These are phyloP conservation scores for Amblyjoppa fuscipennis DNA, from an alignment of 2,888 invertebrate species.

Conservation along the genomic window DNA sequence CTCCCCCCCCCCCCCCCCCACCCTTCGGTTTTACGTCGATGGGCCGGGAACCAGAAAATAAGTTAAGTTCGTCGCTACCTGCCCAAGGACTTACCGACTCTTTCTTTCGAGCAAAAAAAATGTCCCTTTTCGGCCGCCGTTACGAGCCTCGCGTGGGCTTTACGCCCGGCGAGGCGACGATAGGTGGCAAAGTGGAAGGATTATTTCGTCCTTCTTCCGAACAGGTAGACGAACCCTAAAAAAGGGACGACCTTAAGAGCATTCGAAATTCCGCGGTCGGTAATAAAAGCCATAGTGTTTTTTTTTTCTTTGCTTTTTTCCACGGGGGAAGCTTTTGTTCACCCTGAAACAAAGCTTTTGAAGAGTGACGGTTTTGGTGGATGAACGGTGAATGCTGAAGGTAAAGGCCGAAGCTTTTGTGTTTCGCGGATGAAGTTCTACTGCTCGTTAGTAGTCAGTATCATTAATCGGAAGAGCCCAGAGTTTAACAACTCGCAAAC, in stretches of 20 bases:
- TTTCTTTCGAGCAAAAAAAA: background rate
- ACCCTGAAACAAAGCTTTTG: no score
- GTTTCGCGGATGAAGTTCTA: no score
- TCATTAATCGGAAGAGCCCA: no score
- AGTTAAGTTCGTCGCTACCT: background rate
- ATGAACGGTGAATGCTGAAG: no score
- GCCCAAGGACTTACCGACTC: background rate
- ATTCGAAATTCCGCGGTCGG: background rate
- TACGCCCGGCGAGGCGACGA: background rate
- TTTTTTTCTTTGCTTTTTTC: no score
- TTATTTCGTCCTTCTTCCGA: background rate
- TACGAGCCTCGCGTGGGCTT: background rate
- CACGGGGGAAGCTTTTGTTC: no score
- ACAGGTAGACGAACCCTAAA: background rate
- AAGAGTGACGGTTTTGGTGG: no score
- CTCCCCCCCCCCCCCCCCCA: no score
- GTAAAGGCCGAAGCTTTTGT: no score
- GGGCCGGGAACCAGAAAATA: background rate
- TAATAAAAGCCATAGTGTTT: background rate
- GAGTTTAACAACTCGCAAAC: no score
- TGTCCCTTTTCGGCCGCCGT: background rate
- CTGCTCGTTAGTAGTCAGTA: no score
- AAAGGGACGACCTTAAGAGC: background rate
- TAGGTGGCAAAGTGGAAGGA: background rate
- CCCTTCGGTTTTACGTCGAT: background rate